Evolutionary conservation across 2,888 invertebrate genomes (phyloP).

Genomic region (Thera obeliscata): DNA sequence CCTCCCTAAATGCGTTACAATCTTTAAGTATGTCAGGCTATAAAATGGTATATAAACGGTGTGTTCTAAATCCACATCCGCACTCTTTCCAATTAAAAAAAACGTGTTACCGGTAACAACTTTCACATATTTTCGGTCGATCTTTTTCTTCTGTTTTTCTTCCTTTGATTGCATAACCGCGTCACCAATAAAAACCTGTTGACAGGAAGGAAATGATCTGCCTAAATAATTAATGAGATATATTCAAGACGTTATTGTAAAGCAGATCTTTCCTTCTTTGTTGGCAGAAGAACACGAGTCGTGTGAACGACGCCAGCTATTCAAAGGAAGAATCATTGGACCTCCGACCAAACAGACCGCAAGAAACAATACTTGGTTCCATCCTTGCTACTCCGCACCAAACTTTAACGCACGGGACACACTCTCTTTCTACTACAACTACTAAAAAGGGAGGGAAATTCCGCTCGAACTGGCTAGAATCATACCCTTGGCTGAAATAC

Average conservation of each 20-base stretch:
- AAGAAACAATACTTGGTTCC: constrained; percentile 53
- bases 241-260: constrained; percentile 50
- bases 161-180: constrained; percentile 20
- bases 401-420: constrained; percentile 56
- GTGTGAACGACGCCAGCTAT: constrained; percentile 43
- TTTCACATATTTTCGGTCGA: constrained; percentile 51
- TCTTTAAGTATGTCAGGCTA: constrained; percentile 21
- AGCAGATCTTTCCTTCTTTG: constrained; percentile 87
- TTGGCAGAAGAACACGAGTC: constrained; percentile 82
- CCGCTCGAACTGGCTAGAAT: constrained; percentile 87
- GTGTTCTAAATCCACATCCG: constrained; percentile 27
- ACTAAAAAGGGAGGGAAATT: constrained; percentile 87
- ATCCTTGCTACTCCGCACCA: constrained; percentile 61
- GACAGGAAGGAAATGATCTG: constrained; percentile 83
- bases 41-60: constrained; percentile 26
- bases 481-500: constrained; percentile 89
- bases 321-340: constrained; percentile 52
- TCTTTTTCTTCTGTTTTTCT: constrained; percentile 69
- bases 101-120: constrained; percentile 10
- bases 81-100: constrained; percentile 13
- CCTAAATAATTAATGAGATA: constrained; percentile 40
- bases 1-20: constrained; percentile 14
- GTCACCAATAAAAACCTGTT: constrained; percentile 33
- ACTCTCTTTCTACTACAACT: constrained; percentile 36
- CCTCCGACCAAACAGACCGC: constrained; percentile 49